A percentile compares a stretch with the other conserved stretches of the same genome.
These are phyloP conservation scores for Conus betulinus DNA, from an alignment of 1,140 invertebrate genomes.

Conservation along the genomic window DNA sequence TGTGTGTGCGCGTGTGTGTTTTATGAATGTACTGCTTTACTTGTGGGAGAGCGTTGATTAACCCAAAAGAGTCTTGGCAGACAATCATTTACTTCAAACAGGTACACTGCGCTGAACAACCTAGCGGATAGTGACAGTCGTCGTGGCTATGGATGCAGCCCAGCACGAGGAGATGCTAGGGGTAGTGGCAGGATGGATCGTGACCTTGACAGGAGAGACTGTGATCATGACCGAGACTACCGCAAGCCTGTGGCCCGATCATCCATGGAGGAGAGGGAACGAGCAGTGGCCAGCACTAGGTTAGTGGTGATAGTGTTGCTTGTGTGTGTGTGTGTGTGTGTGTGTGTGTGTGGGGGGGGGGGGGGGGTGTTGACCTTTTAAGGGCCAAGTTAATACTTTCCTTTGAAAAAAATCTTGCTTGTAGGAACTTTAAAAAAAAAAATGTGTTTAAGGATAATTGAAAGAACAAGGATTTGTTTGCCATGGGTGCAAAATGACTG, in stretches of 20 bases:
- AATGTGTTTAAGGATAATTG: no score
- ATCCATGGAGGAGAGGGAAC: slow-evolving; percentile 68
- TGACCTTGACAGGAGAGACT: not conserved
- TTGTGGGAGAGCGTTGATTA: not conserved
- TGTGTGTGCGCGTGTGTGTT: not conserved
- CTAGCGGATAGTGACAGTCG: slow-evolving; percentile 10
- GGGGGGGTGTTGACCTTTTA: no score
- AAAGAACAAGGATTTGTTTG: no score
- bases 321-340: no score
- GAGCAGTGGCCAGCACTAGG: slow-evolving; percentile 66
- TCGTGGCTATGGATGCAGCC: slow-evolving; percentile 39
- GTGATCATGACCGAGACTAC: not conserved
- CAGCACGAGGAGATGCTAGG: slow-evolving; percentile 41
- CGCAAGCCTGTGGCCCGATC: slow-evolving; percentile 46
- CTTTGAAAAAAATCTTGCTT: no score
- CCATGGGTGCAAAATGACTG: no score
- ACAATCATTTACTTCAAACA: not conserved
- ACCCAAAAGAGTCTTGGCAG: not conserved
- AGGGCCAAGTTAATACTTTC: no score
- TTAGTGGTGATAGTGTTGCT: slow-evolving; percentile 25
- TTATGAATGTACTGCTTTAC: not conserved
- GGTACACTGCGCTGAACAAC: slow-evolving; percentile 29
- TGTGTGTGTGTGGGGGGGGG: no score
- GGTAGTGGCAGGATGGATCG: slow-evolving; percentile 41
- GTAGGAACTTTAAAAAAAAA: no score